Evolutionary conservation across 2,888 invertebrate species (phyloP).

Genomic region (Alloscopus bannaensis): DNA sequence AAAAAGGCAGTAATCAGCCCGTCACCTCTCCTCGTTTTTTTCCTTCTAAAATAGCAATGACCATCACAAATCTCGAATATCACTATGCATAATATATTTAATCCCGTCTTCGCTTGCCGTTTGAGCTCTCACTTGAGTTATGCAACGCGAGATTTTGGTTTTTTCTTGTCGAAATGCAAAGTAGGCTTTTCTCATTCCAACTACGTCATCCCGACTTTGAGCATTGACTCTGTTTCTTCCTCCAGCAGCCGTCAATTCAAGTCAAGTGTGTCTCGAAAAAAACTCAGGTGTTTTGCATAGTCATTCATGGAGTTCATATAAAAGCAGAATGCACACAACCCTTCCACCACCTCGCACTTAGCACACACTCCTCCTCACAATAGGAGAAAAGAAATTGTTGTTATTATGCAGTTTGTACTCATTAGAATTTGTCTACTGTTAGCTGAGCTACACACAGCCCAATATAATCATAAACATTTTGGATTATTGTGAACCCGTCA

Average conservation of each 20-base stretch:
- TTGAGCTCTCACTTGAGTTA: too few species aligned
- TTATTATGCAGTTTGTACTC: constrained; percentile 33
- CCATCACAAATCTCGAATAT: not conserved
- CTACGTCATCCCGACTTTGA: constrained; percentile 3
- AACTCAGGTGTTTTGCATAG: constrained; percentile 53
- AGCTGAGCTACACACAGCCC: too few species aligned
- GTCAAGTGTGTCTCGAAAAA: not conserved
- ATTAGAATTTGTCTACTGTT: too few species aligned
- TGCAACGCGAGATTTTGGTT: constrained; percentile 5
- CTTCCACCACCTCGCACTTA: constrained; percentile 12
- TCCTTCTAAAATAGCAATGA: constrained; percentile 18
- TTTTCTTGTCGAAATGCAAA: constrained; percentile 8
- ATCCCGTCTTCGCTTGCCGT: too few species aligned
- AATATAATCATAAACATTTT: too few species aligned
- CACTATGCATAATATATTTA: constrained; percentile 4
- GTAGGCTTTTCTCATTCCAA: not conserved
- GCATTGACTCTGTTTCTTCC: not conserved
- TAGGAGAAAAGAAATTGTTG: constrained; percentile 2
- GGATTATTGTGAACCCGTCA: too few species aligned
- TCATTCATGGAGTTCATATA: constrained; percentile 35
- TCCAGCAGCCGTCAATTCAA: constrained; percentile 9
- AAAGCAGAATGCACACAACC: not conserved
- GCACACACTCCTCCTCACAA: not conserved
- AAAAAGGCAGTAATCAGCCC: constrained; percentile 17
- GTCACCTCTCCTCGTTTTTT: constrained; percentile 6